Evolutionary conservation across 2,797 vertebrate genomes (phyloP), one percentile per base, ranked within the genome.

Genomic region (Thripadectes ignobilis): DNA sequence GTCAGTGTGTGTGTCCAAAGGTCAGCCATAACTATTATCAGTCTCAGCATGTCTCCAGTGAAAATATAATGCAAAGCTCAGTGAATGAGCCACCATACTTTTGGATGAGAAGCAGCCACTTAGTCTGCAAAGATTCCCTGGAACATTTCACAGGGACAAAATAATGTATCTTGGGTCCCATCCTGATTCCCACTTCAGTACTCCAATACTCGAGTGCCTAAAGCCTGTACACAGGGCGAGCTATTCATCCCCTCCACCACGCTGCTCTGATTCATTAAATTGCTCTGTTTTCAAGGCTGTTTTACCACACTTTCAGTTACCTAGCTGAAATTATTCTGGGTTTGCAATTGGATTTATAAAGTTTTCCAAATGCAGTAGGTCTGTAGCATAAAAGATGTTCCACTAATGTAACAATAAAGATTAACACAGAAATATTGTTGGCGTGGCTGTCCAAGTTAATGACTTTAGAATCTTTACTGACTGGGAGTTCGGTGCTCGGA

Each of bases 161-260:
- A 61, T 3, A 1, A 0, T 2, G 1, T 48, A 13, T 14, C 32
- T 41, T 1, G 1, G 15, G 34, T 81, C 24, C n/a, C 24, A 65
- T 30, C 12, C 19, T 0, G 1, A 10, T 43, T 58, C 21, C 61
- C 61, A 34, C 57, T 88, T 86, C 34, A 30, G 12, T 49, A 10
- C 24, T 9, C 26, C 15, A 29, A 52, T 0, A 1, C 27, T 41
- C 38, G 14, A 30, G 15, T 32, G 29, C 29, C 29, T 62, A 30
- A 41, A 30, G 41, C 39, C 39, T 62, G 22, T 41, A 38, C 27
- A 26, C 14, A 6, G 9, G 12, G 7, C 29, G 19, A 58, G 17
- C 9, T 68, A 11, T 34, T 41, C 46, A 39, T 23, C 7, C 30
- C 27, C 29, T 69, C 9, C 58, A 21, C 54, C 9, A 12, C 3